A percentile compares a stretch with the other conserved stretches of the same genome.
These are phyloP conservation scores for Hemithea aestivaria DNA, from an alignment of 2,888 invertebrate species.

Conservation along the genomic window DNA sequence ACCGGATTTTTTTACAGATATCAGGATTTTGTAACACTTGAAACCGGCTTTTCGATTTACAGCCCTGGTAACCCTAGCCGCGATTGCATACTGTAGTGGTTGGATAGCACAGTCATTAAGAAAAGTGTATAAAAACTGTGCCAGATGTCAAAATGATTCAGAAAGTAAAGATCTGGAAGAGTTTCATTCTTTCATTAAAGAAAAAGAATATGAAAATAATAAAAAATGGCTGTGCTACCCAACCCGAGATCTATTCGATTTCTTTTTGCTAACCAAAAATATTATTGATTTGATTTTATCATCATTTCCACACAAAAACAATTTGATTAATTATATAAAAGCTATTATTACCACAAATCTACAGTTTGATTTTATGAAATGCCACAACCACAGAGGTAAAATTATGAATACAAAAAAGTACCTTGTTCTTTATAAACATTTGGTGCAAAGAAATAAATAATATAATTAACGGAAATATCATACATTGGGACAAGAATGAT, in stretches of 20 bases:
- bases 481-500: neutral
- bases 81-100: neutral
- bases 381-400: neutral
- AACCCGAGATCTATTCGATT: neutral
- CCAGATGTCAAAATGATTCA: neutral
- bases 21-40: no score
- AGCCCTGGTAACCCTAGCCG: no score
- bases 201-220: neutral
- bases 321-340: neutral
- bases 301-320: neutral
- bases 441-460: neutral
- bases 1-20: no score
- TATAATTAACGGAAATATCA: neutral
- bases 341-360: neutral
- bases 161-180: neutral
- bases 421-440: neutral
- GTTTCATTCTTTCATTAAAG: neutral
- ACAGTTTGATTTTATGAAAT: neutral
- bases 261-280: neutral
- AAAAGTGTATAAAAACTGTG: neutral
- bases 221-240: neutral
- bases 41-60: no score
- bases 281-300: neutral
- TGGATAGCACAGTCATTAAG: neutral
- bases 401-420: neutral